Percentiles rank a stretch among this genome's conserved stretches.
Evolutionary conservation across 2,113 vertebrate species (phyloP).

Genomic region (Hyperopisus bebe): DNA sequence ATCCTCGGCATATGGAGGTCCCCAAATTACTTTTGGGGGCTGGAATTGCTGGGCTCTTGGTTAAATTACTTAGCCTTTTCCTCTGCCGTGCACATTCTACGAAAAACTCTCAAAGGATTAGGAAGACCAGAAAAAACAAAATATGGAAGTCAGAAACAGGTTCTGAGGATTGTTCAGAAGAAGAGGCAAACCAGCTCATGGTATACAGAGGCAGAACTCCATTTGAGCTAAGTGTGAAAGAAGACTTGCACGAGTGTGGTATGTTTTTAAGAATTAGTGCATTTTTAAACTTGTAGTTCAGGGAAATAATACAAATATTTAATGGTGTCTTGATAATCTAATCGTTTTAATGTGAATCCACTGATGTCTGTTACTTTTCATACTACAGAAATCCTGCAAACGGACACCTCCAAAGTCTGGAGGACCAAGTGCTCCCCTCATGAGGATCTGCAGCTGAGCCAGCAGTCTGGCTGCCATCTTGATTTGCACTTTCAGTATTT

Average conservation of each 20-base stretch:
- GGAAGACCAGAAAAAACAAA: constrained; percentile 24
- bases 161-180: constrained; percentile 26
- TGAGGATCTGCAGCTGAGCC: constrained; percentile 49
- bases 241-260: constrained; percentile 40
- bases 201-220: constrained; percentile 49
- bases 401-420: constrained; percentile 50
- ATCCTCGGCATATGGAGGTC: constrained; percentile 73
- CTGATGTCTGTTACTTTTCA: background rate
- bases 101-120: constrained; percentile 23
- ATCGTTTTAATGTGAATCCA: background rate
- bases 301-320: background rate
- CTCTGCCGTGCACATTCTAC: constrained; percentile 62
- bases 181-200: constrained; percentile 72
- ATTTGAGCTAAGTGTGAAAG: constrained; percentile 43
- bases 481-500: constrained; percentile 82
- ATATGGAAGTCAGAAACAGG: constrained; percentile 26
- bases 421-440: constrained; percentile 60
- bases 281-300: background rate
- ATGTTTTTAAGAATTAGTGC: constrained; percentile 1
- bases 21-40: constrained; percentile 67
- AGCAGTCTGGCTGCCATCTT: constrained; percentile 62
- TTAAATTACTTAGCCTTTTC: constrained; percentile 73
- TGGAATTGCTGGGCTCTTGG: constrained; percentile 65
- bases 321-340: background rate
- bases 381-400: constrained; percentile 51